Conservation (phyloP, 1,140 invertebrate species). For the Drosophila takahashii region DNA sequence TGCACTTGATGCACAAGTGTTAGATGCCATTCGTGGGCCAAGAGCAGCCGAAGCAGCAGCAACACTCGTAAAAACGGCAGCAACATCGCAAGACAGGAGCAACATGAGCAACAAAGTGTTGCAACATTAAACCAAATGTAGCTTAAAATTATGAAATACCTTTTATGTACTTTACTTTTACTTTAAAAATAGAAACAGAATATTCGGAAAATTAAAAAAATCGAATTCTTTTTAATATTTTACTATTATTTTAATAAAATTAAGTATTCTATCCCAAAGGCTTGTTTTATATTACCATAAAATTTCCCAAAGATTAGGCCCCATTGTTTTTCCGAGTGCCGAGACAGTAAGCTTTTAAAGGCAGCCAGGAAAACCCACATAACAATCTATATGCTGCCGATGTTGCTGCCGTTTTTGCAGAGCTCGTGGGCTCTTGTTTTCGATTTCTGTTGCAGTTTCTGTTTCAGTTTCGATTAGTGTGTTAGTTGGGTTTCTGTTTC, state of each 20-base stretch:
- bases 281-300: too few relatives aligned
- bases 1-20: constrained; percentile 62
- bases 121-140: background rate
- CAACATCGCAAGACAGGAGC: constrained; percentile 67
- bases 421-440: constrained; percentile 31
- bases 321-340: constrained; percentile 16
- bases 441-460: constrained; percentile 35
- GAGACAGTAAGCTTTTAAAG: constrained; percentile 8
- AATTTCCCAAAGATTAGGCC: background rate
- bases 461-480: constrained; percentile 10
- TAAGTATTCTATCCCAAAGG: too few relatives aligned
- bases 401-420: constrained; percentile 5
- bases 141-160: too few relatives aligned
- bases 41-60: constrained; percentile 63
- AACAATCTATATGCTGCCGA: constrained; percentile 12
- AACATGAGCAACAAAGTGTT: constrained; percentile 58
- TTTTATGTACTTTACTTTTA: too few relatives aligned
- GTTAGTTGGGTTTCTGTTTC: constrained; percentile 11
- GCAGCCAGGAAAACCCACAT: constrained; percentile 65
- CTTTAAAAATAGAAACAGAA: too few relatives aligned
- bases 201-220: too few relatives aligned
- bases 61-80: constrained; percentile 55
- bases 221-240: too few relatives aligned
- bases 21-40: constrained; percentile 61
- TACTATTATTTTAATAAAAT: too few relatives aligned